Evolutionary conservation across 2,888 invertebrate genomes (phyloP).

Genomic region (Acanthopleura granulata): DNA sequence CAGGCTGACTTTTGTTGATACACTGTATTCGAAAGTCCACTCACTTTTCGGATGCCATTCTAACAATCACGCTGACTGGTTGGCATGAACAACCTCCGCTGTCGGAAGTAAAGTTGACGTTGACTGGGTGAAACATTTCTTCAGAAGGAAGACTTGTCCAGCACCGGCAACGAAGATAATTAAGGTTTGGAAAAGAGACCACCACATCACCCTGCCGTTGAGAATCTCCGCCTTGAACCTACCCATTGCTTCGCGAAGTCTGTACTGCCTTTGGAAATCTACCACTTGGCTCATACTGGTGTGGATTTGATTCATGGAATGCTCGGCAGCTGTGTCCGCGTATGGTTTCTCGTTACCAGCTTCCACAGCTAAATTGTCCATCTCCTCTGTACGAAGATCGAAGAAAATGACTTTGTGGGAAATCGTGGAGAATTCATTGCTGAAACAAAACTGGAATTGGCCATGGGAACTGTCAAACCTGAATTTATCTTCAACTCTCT

Average conservation of each 20-base stretch:
- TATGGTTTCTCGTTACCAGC: slow-evolving; percentile 52
- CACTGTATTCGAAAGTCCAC: too few species aligned
- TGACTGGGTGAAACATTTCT: slow-evolving; percentile 59
- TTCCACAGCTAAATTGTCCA: slow-evolving; percentile 50
- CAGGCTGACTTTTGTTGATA: too few species aligned
- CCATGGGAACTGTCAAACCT: slow-evolving; percentile 59
- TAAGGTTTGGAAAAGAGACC: slow-evolving; percentile 56
- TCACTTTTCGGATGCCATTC: too few species aligned
- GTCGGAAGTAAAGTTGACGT: slow-evolving; percentile 18
- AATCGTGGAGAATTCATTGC: slow-evolving; percentile 62
- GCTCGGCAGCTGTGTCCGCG: slow-evolving; percentile 41
- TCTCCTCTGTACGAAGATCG: slow-evolving; percentile 54
- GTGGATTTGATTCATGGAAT: slow-evolving; percentile 34
- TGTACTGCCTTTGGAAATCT: slow-evolving; percentile 50
- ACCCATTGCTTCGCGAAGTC: slow-evolving; percentile 58
- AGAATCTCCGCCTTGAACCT: slow-evolving; percentile 60
- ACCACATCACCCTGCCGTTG: slow-evolving; percentile 53
- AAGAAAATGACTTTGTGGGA: slow-evolving; percentile 59
- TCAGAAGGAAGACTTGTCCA: slow-evolving; percentile 62
- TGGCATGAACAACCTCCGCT: slow-evolving; percentile 13
- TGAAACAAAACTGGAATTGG: slow-evolving; percentile 61
- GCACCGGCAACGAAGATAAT: slow-evolving; percentile 59
- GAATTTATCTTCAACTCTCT: slow-evolving; percentile 43
- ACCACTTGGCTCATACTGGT: slow-evolving; percentile 40
- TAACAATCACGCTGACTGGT: background rate